Conservation (phyloP, 2,797 vertebrate genomes). For the Acropternis orthonyx region DNA sequence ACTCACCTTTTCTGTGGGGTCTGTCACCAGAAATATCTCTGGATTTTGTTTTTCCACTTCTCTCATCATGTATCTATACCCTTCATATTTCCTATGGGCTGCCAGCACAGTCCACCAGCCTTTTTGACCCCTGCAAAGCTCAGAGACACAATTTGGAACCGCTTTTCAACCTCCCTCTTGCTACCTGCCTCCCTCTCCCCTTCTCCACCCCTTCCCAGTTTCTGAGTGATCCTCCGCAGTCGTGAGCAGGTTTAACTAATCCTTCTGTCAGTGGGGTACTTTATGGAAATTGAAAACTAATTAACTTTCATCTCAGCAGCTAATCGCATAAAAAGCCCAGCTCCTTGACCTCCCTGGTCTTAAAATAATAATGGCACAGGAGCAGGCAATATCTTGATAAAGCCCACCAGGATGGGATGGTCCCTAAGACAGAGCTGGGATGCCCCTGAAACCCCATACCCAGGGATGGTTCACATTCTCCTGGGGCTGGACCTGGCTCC, state of each 20-base stretch:
- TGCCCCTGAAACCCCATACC: accelerated
- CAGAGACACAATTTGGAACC: accelerated
- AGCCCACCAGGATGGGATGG: background rate
- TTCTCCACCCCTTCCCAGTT: background rate
- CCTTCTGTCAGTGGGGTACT: conserved; percentile 72
- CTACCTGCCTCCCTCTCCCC: background rate
- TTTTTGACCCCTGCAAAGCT: background rate
- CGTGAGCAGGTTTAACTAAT: conserved; percentile 68
- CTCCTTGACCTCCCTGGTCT: conserved; percentile 32
- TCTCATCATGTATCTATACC: accelerated
- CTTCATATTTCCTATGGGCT: accelerated
- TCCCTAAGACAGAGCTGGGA: background rate
- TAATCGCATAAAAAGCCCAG: conserved; percentile 62
- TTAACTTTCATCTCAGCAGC: conserved; percentile 71
- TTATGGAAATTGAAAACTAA: conserved; percentile 76
- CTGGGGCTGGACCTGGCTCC: background rate
- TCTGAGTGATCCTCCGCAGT: conserved; percentile 18
- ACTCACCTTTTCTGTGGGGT: background rate
- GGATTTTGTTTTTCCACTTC: background rate
- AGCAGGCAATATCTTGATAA: background rate
- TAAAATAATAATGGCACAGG: conserved; percentile 11
- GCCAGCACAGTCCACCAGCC: accelerated
- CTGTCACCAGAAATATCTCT: background rate
- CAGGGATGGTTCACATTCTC: background rate
- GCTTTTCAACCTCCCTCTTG: background rate